Percentiles rank a stretch among this genome's conserved stretches.
Conservation (phyloP, 2,888 invertebrate species). For the Ptilodon capucinus region DNA sequence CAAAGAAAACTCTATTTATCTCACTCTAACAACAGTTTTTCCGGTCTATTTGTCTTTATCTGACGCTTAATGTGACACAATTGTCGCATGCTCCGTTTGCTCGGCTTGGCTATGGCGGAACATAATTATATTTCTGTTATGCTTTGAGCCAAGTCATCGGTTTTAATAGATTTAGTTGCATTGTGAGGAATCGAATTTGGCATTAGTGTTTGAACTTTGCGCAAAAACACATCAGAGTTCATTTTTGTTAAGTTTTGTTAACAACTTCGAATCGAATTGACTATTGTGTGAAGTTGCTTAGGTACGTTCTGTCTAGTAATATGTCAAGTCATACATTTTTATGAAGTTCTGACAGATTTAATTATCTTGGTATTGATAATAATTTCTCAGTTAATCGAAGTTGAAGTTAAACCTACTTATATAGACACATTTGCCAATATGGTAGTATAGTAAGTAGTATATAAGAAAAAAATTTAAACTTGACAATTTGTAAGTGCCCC, state of each 20-base stretch:
- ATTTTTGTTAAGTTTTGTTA: neutral
- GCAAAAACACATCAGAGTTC: conserved; percentile 9
- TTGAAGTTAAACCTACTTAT: no score
- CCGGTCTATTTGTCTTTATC: conserved; percentile 80
- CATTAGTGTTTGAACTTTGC: conserved; percentile 23
- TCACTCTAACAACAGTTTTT: conserved; percentile 72
- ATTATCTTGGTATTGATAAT: neutral
- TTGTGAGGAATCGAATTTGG: conserved; percentile 13
- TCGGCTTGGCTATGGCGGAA: conserved; percentile 50
- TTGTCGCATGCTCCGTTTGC: conserved; percentile 75
- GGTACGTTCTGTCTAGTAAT: no score
- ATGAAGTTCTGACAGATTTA: neutral
- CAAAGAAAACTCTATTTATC: conserved; percentile 69
- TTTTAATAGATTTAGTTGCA: conserved; percentile 29
- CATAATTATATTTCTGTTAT: conserved; percentile 48
- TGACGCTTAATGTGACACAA: conserved; percentile 76
- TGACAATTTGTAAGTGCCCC: no score
- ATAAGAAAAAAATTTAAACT: no score
- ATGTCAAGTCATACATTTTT: neutral
- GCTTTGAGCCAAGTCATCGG: conserved; percentile 32
- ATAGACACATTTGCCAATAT: no score
- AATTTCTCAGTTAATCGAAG: no score
- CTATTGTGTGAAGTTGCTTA: no score
- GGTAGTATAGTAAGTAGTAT: no score
- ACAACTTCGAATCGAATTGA: neutral